Evolutionary conservation across 2,888 invertebrate genomes (phyloP).

Genomic region (Amiota mariae): DNA sequence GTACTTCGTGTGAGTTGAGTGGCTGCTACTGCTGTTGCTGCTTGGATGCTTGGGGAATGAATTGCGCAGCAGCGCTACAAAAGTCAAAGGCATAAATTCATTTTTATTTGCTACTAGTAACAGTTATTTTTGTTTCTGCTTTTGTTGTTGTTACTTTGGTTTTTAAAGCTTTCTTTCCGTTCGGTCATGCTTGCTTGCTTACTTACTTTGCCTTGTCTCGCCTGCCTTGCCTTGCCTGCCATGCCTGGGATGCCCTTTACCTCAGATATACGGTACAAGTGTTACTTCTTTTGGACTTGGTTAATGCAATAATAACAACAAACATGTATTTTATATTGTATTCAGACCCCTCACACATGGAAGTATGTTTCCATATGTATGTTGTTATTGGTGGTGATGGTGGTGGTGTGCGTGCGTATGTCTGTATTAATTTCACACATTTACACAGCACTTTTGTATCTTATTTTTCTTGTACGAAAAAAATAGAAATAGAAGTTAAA

Average conservation of each 20-base stretch:
- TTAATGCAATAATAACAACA: slow-evolving; percentile 58
- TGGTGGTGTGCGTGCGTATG: slow-evolving; percentile 32
- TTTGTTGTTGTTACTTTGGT: neutral
- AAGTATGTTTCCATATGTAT: neutral
- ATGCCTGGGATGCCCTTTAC: too few species aligned
- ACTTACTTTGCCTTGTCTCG: too few species aligned
- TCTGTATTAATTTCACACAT: slow-evolving; percentile 60
- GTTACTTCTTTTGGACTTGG: slow-evolving; percentile 34
- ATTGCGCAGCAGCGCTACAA: neutral
- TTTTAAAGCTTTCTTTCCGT: too few species aligned
- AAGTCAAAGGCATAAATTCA: slow-evolving; percentile 51
- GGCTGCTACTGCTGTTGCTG: too few species aligned
- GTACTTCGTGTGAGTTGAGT: neutral
- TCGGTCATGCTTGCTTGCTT: too few species aligned
- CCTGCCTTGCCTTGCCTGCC: too few species aligned
- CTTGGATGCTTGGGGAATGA: neutral
- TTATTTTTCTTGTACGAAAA: slow-evolving; percentile 43
- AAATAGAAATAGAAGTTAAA: slow-evolving; percentile 38
- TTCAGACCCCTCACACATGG: slow-evolving; percentile 44
- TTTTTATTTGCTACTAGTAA: slow-evolving; percentile 40
- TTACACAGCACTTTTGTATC: slow-evolving; percentile 60
- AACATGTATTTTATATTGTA: slow-evolving; percentile 46
- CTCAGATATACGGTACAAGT: too few species aligned
- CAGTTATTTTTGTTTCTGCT: slow-evolving; percentile 9
- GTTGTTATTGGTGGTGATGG: neutral